A percentile compares a stretch with the other conserved stretches of the same genome.
phyloP scores from a whole-genome alignment of 2,113 vertebrate species.

The Vimba vimba region DNA sequence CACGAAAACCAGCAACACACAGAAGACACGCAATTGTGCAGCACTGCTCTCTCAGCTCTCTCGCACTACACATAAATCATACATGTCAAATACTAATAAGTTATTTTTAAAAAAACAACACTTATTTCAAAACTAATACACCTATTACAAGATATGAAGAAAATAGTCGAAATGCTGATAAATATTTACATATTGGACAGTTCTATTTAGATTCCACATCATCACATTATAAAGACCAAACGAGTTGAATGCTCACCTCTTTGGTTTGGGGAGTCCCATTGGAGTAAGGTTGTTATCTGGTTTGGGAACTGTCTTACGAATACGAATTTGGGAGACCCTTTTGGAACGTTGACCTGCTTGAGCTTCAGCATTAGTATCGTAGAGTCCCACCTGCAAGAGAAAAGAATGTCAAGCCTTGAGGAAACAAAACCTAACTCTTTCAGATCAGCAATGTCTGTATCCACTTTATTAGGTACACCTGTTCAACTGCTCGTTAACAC shows the following conservation, averaged over 20 bases:
- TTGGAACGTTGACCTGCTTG: slow-evolving; percentile 60
- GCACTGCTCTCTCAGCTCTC: too few species aligned
- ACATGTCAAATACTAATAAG: too few species aligned
- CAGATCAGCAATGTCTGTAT: background rate
- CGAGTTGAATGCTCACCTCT: slow-evolving; percentile 79
- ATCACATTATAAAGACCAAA: background rate
- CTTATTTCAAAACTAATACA: too few species aligned
- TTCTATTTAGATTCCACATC: background rate
- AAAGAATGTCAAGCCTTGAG: background rate
- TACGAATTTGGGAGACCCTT: slow-evolving; percentile 92
- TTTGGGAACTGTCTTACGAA: slow-evolving; percentile 88
- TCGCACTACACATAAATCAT: too few species aligned
- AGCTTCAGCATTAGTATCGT: slow-evolving; percentile 2
- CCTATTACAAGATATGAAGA: too few species aligned
- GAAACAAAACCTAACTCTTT: background rate
- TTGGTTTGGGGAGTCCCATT: slow-evolving; percentile 93
- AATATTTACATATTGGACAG: background rate
- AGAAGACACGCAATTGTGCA: too few species aligned
- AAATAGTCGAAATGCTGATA: background rate
- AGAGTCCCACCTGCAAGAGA: slow-evolving; percentile 49
- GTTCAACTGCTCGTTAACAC: too few species aligned
- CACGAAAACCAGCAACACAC: too few species aligned
- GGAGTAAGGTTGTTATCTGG: slow-evolving; percentile 90
- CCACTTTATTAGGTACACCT: too few species aligned
- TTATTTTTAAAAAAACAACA: too few species aligned